phyloP scores from a whole-genome alignment of 2,888 invertebrate species.

The Boloria selene region DNA sequence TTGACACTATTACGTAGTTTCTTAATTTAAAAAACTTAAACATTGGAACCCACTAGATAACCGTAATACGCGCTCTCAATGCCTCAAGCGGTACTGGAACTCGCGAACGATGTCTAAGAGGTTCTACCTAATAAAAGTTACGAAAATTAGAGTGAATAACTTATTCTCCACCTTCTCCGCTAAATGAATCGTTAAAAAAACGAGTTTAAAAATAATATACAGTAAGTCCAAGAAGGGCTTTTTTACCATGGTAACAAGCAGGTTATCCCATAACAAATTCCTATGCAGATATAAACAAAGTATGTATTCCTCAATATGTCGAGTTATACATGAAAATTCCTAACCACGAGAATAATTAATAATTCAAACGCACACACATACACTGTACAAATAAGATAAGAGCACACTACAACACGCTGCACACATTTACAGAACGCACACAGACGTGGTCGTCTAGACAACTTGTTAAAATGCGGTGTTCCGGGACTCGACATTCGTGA shows the following conservation, averaged over 20 bases:
- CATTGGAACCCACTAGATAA: too few species aligned
- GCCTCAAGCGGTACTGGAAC: too few species aligned
- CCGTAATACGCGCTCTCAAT: too few species aligned
- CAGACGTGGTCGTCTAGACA: conserved; percentile 70
- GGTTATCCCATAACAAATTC: neutral
- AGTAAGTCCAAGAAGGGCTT: neutral
- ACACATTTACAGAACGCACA: conserved; percentile 52
- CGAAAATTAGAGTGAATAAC: too few species aligned
- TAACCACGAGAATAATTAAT: conserved; percentile 42
- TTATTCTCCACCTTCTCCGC: too few species aligned
- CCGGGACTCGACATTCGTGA: conserved; percentile 80
- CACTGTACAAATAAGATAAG: conserved; percentile 27
- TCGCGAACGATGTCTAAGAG: too few species aligned
- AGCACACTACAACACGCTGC: conserved; percentile 36
- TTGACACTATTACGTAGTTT: too few species aligned
- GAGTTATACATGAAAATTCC: conserved; percentile 43
- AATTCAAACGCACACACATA: conserved; percentile 39
- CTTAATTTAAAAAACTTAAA: too few species aligned
- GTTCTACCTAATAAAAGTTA: too few species aligned
- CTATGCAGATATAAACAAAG: conserved; percentile 4
- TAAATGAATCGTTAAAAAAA: too few species aligned
- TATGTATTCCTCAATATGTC: conserved; percentile 23
- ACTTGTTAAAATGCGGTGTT: conserved; percentile 77
- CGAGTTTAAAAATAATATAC: neutral
- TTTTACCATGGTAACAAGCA: neutral